Percentiles rank a stretch among this genome's conserved stretches.
Evolutionary conservation across 2,888 invertebrate species (phyloP).

Genomic region (Polydrusus pterygomalis): DNA sequence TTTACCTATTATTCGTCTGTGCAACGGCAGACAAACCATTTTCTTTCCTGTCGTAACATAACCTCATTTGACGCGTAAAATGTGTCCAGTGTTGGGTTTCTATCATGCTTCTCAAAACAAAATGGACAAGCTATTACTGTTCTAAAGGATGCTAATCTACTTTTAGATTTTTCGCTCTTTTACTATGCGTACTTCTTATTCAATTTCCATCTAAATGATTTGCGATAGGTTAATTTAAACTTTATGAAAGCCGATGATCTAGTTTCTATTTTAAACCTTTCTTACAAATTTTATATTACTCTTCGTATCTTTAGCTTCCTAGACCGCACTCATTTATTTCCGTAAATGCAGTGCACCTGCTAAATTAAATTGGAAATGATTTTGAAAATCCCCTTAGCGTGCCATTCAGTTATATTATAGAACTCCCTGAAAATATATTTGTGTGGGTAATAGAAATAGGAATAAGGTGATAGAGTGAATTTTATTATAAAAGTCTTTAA

Average conservation of each 20-base stretch:
- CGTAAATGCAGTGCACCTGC: constrained; percentile 61
- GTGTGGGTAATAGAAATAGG: neutral
- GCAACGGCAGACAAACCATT: too few species aligned
- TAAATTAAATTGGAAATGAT: constrained; percentile 62
- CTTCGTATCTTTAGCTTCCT: constrained; percentile 39
- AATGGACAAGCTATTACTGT: too few species aligned
- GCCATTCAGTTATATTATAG: constrained; percentile 32
- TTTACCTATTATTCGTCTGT: too few species aligned
- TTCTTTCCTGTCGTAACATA: too few species aligned
- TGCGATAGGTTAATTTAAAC: neutral
- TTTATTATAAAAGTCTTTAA: too few species aligned
- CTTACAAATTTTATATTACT: constrained; percentile 11
- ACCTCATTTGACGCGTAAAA: too few species aligned
- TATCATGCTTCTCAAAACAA: too few species aligned
- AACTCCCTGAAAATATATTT: constrained; percentile 1
- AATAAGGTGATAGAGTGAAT: neutral
- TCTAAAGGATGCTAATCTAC: too few species aligned
- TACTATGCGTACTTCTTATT: too few species aligned
- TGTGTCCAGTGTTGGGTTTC: too few species aligned
- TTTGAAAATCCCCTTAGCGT: constrained; percentile 55
- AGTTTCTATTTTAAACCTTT: neutral
- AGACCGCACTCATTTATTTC: constrained; percentile 54
- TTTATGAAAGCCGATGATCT: neutral
- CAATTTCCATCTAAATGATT: neutral
- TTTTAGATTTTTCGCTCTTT: too few species aligned